A percentile compares a stretch with the other conserved stretches of the same genome.
These are phyloP conservation scores for Spialia ferax DNA, from an alignment of 2,888 invertebrate genomes.

Conservation along the genomic window DNA sequence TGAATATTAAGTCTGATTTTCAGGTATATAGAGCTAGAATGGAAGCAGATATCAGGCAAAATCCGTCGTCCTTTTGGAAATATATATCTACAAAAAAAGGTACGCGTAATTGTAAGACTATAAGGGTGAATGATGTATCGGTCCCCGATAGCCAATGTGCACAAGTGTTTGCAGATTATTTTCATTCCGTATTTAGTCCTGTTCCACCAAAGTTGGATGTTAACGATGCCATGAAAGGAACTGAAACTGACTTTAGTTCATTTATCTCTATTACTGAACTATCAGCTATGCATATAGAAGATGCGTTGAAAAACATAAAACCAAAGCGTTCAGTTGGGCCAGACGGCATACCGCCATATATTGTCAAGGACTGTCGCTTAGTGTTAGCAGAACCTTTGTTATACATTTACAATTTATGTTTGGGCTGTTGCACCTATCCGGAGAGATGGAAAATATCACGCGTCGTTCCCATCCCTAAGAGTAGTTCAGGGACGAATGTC, in stretches of 20 bases:
- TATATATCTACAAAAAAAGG: background rate
- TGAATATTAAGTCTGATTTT: background rate
- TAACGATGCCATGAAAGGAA: background rate
- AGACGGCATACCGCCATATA: background rate
- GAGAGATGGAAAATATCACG: background rate
- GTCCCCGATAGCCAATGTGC: background rate
- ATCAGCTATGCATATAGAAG: background rate
- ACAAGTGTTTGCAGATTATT: background rate
- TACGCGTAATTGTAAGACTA: background rate
- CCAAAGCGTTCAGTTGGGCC: background rate
- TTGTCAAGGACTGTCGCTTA: background rate
- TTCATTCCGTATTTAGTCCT: background rate
- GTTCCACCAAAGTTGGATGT: background rate
- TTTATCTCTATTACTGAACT: too few species aligned
- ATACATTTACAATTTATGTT: background rate
- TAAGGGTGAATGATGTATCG: background rate
- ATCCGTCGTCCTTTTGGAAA: background rate
- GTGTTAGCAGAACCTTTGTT: background rate
- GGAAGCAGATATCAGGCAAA: background rate
- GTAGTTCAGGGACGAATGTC: background rate
- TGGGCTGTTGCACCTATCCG: background rate
- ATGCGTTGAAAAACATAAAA: background rate
- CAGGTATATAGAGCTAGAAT: background rate
- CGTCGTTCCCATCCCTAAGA: background rate
- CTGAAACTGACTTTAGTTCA: too few species aligned